Evolutionary conservation across 2,797 vertebrate genomes (phyloP).

Genomic region (Liparis tanakae): DNA sequence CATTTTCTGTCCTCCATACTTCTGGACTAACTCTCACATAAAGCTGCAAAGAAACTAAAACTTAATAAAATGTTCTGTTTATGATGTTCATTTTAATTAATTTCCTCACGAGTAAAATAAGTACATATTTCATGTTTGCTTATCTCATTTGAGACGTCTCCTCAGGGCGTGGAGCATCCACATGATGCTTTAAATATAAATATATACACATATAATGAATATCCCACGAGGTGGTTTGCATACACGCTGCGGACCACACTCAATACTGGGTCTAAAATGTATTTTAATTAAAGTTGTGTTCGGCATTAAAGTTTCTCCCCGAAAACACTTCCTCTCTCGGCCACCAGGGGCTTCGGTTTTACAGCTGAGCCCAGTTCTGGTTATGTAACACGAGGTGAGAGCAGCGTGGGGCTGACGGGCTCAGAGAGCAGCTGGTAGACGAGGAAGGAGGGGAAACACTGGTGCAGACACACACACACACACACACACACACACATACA

Average conservation of each 20-base stretch:
- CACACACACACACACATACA: constrained; percentile 18
- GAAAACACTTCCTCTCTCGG: too few relatives aligned
- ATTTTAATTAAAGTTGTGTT: constrained; percentile 39
- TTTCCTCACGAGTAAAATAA: constrained; percentile 9
- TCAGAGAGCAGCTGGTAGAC: constrained; percentile 51
- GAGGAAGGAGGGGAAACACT: constrained; percentile 34
- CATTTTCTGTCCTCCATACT: too few relatives aligned
- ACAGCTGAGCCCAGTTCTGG: constrained; percentile 40
- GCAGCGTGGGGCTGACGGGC: constrained; percentile 53
- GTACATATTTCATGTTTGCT: constrained; percentile 27
- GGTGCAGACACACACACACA: neutral
- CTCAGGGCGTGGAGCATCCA: constrained; percentile 16
- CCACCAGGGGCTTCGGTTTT: too few relatives aligned
- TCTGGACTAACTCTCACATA: too few relatives aligned
- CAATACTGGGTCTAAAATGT: constrained; percentile 6
- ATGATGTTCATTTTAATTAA: neutral
- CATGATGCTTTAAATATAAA: constrained; percentile 1
- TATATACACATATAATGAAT: neutral
- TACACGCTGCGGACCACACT: constrained; percentile 23
- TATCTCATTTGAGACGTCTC: constrained; percentile 9
- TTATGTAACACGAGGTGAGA: constrained; percentile 56
- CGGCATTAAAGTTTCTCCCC: constrained; percentile 27
- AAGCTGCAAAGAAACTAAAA: neutral
- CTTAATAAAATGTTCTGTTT: neutral
- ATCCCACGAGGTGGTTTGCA: constrained; percentile 7